Evolutionary conservation across 92 coral and sea anemone genomes (phyloP).

Genomic region (Epizoanthus scotinus): DNA sequence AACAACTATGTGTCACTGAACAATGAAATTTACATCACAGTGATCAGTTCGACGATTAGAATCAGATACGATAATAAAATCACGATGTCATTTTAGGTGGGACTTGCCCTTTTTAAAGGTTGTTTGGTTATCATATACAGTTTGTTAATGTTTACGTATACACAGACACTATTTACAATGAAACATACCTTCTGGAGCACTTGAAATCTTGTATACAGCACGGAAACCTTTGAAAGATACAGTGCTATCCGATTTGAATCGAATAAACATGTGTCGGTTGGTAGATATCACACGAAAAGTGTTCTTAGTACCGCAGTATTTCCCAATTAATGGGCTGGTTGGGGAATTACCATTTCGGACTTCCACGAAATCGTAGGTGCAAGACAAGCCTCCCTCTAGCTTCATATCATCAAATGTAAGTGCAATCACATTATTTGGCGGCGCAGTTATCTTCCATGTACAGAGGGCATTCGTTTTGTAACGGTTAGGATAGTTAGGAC

Average conservation of each 20-base stretch:
- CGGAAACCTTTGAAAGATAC: not conserved
- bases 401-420: not conserved
- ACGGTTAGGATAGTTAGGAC: not conserved
- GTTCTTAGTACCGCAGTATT: not conserved
- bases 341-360: not conserved
- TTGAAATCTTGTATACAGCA: not conserved
- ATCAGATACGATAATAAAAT: no score
- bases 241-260: slow-evolving; percentile 13
- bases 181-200: no score
- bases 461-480: not conserved
- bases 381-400: not conserved
- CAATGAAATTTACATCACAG: no score
- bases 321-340: not conserved
- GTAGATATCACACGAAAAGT: not conserved
- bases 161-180: no score
- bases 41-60: no score
- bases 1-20: no score
- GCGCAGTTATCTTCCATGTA: not conserved
- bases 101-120: no score
- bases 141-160: no score
- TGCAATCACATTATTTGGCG: not conserved
- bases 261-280: not conserved
- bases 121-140: no score
- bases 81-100: no score
- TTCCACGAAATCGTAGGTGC: not conserved